These are phyloP conservation scores for Crocallis elinguaria DNA, from an alignment of 2,888 invertebrate species.

Conservation along the genomic window DNA sequence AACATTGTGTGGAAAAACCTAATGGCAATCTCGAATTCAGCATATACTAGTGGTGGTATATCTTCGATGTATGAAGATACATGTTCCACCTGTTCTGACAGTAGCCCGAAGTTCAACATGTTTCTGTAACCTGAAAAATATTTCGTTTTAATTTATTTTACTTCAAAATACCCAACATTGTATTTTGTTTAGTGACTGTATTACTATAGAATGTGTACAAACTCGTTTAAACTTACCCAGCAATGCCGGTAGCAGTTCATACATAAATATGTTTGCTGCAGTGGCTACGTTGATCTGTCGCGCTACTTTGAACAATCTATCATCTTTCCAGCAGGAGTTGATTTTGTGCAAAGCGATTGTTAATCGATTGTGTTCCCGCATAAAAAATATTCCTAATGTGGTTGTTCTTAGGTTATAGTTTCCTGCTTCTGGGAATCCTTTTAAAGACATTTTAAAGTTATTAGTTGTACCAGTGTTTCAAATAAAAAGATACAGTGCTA, in stretches of 20 bases:
- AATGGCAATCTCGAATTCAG: constrained; percentile 64
- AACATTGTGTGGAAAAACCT: constrained; percentile 64
- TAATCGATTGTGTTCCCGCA: constrained; percentile 70
- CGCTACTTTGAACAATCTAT: constrained; percentile 67
- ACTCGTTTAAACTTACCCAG: too few species aligned
- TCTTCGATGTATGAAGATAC: constrained; percentile 55
- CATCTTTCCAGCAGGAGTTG: constrained; percentile 73
- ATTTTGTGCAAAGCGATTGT: constrained; percentile 56
- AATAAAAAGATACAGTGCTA: too few species aligned
- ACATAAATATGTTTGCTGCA: constrained; percentile 63
- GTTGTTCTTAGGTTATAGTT: constrained; percentile 65
- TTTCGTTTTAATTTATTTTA: not conserved
- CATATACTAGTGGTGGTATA: constrained; percentile 60
- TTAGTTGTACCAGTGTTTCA: too few species aligned
- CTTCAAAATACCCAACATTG: not conserved
- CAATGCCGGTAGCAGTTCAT: constrained; percentile 63
- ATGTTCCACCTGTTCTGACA: constrained; percentile 57
- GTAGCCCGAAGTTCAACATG: constrained; percentile 58
- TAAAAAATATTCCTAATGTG: constrained; percentile 63
- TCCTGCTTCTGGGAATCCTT: constrained; percentile 61
- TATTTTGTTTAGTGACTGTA: not conserved
- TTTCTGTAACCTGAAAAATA: constrained; percentile 57
- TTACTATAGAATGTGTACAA: too few species aligned
- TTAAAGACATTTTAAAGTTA: not conserved
- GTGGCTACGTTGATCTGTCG: constrained; percentile 69